Conservation (phyloP, 2,113 vertebrate species). For the Petrocephalus microphthalmus region DNA sequence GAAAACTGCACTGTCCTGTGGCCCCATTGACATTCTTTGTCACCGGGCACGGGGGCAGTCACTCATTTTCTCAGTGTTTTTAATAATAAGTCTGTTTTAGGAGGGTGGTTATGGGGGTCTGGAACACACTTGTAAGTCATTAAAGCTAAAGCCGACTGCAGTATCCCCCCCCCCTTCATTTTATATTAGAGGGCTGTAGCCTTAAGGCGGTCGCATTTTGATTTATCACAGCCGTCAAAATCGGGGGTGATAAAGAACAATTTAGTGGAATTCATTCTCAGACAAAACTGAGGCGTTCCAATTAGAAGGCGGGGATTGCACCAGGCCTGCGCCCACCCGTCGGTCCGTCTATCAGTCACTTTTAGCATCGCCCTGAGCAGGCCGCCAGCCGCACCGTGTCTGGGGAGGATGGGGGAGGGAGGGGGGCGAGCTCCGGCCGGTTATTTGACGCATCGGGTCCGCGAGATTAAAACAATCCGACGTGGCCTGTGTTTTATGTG, state of each 20-base stretch:
- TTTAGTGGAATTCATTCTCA: constrained; percentile 8
- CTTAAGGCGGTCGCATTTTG: constrained; percentile 1
- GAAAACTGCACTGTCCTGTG: not conserved
- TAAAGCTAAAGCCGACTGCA: not conserved
- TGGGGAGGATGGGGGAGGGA: not conserved
- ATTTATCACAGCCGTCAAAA: constrained; percentile 15
- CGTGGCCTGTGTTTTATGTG: constrained; percentile 11
- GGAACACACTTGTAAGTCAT: not conserved
- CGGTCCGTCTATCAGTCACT: not conserved
- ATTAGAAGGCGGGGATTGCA: constrained; percentile 6
- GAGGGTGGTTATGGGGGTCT: not conserved
- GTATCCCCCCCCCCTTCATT: not conserved
- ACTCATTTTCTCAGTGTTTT: constrained; percentile 1
- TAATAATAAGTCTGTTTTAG: not conserved
- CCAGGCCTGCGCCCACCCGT: not conserved
- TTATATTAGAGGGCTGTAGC: not conserved
- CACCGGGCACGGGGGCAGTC: not conserved
- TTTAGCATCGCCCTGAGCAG: not conserved
- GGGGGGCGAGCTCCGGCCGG: not conserved
- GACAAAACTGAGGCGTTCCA: not conserved
- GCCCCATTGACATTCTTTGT: not conserved
- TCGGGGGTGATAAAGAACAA: not conserved
- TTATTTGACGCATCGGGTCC: not conserved
- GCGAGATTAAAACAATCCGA: constrained; percentile 14
- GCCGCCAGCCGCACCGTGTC: not conserved